Evolutionary conservation across 2,797 vertebrate species (phyloP), one percentile per base, ranked within the genome.

Genomic region (Galago senegalensis): DNA sequence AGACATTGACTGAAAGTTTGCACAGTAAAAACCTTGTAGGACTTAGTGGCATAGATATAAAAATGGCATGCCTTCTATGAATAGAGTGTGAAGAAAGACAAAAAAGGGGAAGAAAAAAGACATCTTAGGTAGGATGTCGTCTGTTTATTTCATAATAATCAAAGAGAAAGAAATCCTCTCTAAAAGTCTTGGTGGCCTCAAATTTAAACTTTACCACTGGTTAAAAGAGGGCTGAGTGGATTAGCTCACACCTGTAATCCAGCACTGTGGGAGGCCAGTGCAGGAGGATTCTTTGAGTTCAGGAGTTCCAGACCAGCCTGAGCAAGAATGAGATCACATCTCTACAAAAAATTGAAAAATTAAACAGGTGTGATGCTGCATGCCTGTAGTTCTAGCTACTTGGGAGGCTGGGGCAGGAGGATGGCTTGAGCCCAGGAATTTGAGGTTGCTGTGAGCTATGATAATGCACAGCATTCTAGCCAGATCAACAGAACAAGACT

Each of bases 71-170:
- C 89, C 40, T 69, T 20, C 34, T 77, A 18, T 25, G 14, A n/a
- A 77, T 4, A 94, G 73, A 60, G 53, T 27, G 5, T 82, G 75
- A 94, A 86, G 21, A 11, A 91, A 95, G 53, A 63, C 21, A 72
- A 70, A 86, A 75, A 69, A 3, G 7, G 14, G 7, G 13, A 17
- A 40, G 13, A 18, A 18, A 14, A 37, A 6, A 37, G 11, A 16
- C 81, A 13, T 25, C 17, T 65, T 70, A 91, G 29, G 16, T 60
- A 80, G 10, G 17, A 31, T 46, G 65, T 7, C 4, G 21, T 89
- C 34, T 95, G 34, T 75, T 85, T 76, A 92, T 83, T 95, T 91
- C 85, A 34, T 91, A 92, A 65, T 83, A 91, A 93, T 86, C 46
- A 86, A 49, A 91, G 20, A n/a, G 7, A 84, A 75, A 95, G 29